Base-by-base conservation (phyloP, 2,888 invertebrate species). In the Arge pagana region DNA sequence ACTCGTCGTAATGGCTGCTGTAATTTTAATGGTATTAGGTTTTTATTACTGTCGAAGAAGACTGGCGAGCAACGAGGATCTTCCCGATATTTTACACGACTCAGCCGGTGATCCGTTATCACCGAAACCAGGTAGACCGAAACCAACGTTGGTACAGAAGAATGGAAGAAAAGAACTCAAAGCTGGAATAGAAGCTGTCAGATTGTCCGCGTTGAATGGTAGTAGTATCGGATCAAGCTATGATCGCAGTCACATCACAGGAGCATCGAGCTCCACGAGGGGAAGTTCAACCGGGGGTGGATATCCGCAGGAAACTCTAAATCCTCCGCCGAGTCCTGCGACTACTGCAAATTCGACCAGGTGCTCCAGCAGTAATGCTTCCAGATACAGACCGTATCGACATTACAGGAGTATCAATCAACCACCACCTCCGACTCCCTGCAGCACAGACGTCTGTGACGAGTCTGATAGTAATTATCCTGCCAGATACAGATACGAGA, bases 351-450 rank as follows among this genome's bases (percentile, higher is more conserved):
- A 81, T 41, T 82, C 82, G 1, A 82, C 82, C 4, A 65, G 76
- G 23, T 76, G 71, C 23, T 70, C 76, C 21, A 81, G 81, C 56
- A 85, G 83, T 68, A 84, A 81, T 62, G 81, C 79, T 1, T 79
- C 82, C 4, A 79, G 85, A 11, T 86, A 89, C 49, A 83, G 87
- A 53, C 86, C 91, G 2, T 89, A 89, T 76, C 81, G 89, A 19
- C 88, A 90, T 77, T 89, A 90, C 74, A 72, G 85, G 61, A 81
- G 85, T 59, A 88, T 89, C 56, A 88, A 87, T 78, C 89, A 90
- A 74, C 91, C 93, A 0, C 95, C 95, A 5, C 96, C 95, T 19
- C 95, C 95, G 8, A 96, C 96, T 16, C 96, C 96, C 0, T 96
- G 94, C 71, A 93, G 93, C 60, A 95, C 96, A 26, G 96, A 96